Conservation (phyloP, 2,797 vertebrate genomes). For the Xerus rutilus region DNA sequence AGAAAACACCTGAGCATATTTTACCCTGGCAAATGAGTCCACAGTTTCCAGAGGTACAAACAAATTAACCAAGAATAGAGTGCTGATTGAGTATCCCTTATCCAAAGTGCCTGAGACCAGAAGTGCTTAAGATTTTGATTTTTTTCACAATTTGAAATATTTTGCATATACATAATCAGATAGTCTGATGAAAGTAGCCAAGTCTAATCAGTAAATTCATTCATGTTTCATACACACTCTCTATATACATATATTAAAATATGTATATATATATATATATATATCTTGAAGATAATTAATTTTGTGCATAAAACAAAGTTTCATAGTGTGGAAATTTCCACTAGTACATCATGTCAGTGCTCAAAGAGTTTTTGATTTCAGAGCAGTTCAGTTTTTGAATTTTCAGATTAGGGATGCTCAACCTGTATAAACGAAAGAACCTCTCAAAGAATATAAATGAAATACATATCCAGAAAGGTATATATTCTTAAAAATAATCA, state of each 20-base stretch:
- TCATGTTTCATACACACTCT: not conserved
- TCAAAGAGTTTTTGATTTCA: not conserved
- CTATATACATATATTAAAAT: no score
- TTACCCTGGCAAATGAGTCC: not conserved
- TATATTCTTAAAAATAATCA: not conserved
- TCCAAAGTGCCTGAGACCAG: not conserved
- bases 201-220: not conserved
- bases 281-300: not conserved
- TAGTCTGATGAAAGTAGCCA: not conserved
- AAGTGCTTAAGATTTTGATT: not conserved
- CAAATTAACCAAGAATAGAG: not conserved
- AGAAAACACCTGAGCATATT: slow-evolving; percentile 1
- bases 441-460: not conserved
- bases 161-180: not conserved
- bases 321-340: not conserved
- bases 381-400: not conserved
- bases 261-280: no score
- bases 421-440: not conserved
- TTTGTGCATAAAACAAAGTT: not conserved
- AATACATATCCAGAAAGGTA: slow-evolving; percentile 36
- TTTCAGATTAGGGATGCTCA: not conserved
- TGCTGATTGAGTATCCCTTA: not conserved
- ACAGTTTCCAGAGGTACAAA: not conserved
- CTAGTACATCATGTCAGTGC: not conserved
- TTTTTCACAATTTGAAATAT: not conserved